Percentiles rank a stretch among this genome's conserved stretches.
Evolutionary conservation across 2,888 invertebrate genomes (phyloP).

Genomic region (Drosophila yooni): DNA sequence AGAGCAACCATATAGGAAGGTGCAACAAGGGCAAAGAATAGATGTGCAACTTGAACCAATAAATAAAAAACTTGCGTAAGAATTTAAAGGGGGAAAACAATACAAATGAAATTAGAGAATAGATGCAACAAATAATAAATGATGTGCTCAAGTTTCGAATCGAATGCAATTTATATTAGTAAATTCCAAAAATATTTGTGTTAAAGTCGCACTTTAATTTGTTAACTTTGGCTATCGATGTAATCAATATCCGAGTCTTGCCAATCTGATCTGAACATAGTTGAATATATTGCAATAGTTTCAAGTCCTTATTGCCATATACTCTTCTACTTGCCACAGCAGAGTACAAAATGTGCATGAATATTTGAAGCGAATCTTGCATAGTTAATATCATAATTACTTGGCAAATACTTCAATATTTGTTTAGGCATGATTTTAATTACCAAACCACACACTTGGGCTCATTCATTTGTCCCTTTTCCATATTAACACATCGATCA

Average conservation of each 20-base stretch:
- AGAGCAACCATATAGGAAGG: neutral
- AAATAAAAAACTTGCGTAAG: neutral
- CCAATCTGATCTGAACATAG: neutral
- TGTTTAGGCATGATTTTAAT: neutral
- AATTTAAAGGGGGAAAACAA: neutral
- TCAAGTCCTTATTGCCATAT: neutral
- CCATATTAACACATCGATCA: neutral
- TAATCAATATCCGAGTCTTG: too few relatives aligned
- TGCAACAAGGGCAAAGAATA: neutral
- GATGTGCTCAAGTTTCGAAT: neutral
- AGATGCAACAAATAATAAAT: neutral
- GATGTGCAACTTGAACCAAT: neutral
- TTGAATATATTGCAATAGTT: fast-evolving
- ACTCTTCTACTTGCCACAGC: neutral
- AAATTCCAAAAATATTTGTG: too few relatives aligned
- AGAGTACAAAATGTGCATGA: neutral
- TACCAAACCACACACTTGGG: fast-evolving
- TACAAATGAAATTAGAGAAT: neutral
- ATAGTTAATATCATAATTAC: neutral
- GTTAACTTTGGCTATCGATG: neutral
- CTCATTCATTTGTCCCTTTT: too few relatives aligned
- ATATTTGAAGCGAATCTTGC: fast-evolving
- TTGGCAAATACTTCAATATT: neutral
- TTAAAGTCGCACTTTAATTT: too few relatives aligned
- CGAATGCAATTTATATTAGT: neutral